phyloP scores from a whole-genome alignment of 2,797 vertebrate genomes.

The Peromyscus attwateri region DNA sequence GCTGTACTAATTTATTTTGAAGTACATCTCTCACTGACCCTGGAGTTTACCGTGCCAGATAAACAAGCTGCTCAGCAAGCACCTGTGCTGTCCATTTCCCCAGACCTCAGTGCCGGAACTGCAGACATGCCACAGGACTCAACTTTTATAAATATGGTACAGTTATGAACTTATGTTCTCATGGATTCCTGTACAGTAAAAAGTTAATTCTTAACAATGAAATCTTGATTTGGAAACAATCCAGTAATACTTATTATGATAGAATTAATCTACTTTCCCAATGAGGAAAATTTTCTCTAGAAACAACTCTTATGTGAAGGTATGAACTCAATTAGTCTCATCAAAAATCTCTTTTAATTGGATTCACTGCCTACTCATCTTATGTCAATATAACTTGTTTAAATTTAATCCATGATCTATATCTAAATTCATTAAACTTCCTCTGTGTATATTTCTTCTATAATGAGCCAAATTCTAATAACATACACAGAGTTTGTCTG shows the following conservation, averaged over 20 bases:
- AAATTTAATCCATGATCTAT: not conserved
- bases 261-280: not conserved
- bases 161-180: not conserved
- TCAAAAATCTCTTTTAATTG: constrained; percentile 9
- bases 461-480: constrained; percentile 7
- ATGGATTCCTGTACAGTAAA: not conserved
- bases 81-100: not conserved
- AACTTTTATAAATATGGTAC: not conserved
- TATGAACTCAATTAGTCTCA: constrained; percentile 30
- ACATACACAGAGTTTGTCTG: not conserved
- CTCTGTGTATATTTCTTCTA: not conserved
- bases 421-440: not conserved
- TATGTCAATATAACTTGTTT: not conserved
- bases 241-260: not conserved
- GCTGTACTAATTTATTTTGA: not conserved
- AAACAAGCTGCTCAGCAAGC: no score
- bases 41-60: not conserved
- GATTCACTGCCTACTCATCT: constrained; percentile 41
- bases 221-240: not conserved
- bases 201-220: not conserved
- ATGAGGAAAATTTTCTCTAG: not conserved
- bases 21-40: no score
- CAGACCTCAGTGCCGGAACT: no score
- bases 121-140: not conserved
- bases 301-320: not conserved